phyloP scores from a whole-genome alignment of 2,113 vertebrate species.

The Orthochromis indermauri region DNA sequence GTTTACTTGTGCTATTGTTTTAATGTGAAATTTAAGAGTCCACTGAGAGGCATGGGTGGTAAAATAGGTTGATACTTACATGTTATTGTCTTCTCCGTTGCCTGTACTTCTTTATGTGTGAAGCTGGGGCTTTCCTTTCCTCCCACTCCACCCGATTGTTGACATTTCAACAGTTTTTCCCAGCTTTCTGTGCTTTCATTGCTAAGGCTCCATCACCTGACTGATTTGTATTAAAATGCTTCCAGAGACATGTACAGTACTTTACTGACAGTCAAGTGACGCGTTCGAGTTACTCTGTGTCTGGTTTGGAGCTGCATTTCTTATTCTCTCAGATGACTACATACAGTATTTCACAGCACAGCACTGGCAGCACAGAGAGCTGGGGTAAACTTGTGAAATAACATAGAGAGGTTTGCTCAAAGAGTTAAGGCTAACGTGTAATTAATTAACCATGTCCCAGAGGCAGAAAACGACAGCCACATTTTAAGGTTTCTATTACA shows the following conservation, averaged over 20 bases:
- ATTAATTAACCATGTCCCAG: conserved; percentile 71
- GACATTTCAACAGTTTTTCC: not conserved
- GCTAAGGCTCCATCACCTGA: not conserved
- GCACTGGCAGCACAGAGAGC: not conserved
- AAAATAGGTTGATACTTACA: not conserved
- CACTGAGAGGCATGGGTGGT: not conserved
- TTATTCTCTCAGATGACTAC: conserved; percentile 6
- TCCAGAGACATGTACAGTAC: not conserved
- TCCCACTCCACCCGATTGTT: not conserved
- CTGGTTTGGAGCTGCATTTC: conserved; percentile 2
- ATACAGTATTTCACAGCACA: not conserved
- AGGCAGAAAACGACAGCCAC: conserved; percentile 68
- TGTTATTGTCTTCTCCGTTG: not conserved
- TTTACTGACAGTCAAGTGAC: not conserved
- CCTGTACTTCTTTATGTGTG: not conserved
- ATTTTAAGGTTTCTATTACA: conserved; percentile 70
- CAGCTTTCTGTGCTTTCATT: not conserved
- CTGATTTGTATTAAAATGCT: not conserved
- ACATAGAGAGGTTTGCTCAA: conserved; percentile 33
- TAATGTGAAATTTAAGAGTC: not conserved
- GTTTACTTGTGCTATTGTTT: not conserved
- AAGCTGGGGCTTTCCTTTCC: not conserved
- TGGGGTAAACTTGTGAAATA: conserved; percentile 19
- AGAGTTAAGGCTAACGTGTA: conserved; percentile 48
- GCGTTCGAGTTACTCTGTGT: not conserved